Base-by-base conservation (phyloP, 2,797 vertebrate genomes). In the Setipinna tenuifilis region DNA sequence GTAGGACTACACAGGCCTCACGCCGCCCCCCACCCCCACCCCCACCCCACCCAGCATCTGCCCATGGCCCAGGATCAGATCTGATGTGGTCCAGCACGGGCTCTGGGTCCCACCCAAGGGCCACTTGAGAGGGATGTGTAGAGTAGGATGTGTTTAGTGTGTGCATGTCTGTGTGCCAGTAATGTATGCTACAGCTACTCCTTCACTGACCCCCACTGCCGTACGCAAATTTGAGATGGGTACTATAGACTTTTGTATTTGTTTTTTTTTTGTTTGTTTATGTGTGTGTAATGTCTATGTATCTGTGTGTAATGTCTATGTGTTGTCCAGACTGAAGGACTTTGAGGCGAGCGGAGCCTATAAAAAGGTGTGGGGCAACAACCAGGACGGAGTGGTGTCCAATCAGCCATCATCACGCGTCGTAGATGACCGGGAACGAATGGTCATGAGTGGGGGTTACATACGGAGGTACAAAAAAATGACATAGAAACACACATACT, bases 401-500 rank as follows among this genome's bases (percentile, higher is more conserved):
- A 92, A 91, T 83, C 96, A 97, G 90, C 96, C 96, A 2, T 93
- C 95, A 0, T 95, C 95, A 1, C 91, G 94, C 0, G 95, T 97
- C 3, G 88, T 96, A 0, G 96, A 97, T 2, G 94, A 96, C 88
- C 89, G 96, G 50, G 96, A 97, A 78, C 93, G 95, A 59, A 97
- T 97, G 96, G 93, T 94, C 85, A 96, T 97, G 96, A 97, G 95
- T 0, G 96, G 96, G 23, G 95, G 95, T 86, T 93, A 96, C 91
- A 96, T 97, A 82, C 91, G 89, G 83, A 95, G 96, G 96, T 97
- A 89, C 83, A 65, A 44, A 12, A 82, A 61, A 75, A 6, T 84
- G 75, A n/a, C 17, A 80, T 50, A 57, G 21, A n/a, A 83, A 83
- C 57, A 54, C 10, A 1, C 61, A 82, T 44, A 50, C 82, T 68